phyloP scores from a whole-genome alignment of 2,113 vertebrate genomes.

The Aythya baeri region DNA sequence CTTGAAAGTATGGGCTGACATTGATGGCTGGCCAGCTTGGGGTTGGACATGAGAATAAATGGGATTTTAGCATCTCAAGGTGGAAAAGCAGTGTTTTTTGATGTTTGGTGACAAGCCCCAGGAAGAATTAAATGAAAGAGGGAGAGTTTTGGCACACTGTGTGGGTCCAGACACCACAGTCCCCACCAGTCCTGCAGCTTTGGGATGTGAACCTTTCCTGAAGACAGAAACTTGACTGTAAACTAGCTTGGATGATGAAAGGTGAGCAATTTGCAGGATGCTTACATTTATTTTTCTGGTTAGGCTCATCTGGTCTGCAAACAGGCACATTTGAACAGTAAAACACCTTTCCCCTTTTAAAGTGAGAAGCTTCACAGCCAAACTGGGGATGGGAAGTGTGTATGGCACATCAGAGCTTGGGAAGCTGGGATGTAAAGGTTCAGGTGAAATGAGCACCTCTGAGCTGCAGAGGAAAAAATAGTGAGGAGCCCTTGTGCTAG shows the following conservation, averaged over 20 bases:
- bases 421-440: not conserved
- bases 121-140: not conserved
- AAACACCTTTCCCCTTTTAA: not conserved
- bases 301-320: not conserved
- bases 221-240: not conserved
- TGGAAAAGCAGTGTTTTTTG: not conserved
- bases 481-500: not conserved
- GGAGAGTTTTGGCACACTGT: not conserved
- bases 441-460: not conserved
- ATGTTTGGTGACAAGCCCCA: not conserved
- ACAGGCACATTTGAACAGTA: not conserved
- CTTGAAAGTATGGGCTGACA: not conserved
- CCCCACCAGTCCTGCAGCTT: fast-evolving
- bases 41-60: not conserved
- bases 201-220: not conserved
- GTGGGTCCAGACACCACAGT: not conserved
- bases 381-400: not conserved
- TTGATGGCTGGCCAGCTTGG: not conserved
- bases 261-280: not conserved
- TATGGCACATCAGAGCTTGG: not conserved
- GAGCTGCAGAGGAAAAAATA: fast-evolving
- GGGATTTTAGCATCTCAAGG: not conserved
- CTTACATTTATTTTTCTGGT: fast-evolving
- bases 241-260: not conserved
- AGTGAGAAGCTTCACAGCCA: not conserved